Percentiles rank a stretch among this genome's conserved stretches.
Conservation (phyloP, 1,140 invertebrate species). For the Drosophila asahinai region DNA sequence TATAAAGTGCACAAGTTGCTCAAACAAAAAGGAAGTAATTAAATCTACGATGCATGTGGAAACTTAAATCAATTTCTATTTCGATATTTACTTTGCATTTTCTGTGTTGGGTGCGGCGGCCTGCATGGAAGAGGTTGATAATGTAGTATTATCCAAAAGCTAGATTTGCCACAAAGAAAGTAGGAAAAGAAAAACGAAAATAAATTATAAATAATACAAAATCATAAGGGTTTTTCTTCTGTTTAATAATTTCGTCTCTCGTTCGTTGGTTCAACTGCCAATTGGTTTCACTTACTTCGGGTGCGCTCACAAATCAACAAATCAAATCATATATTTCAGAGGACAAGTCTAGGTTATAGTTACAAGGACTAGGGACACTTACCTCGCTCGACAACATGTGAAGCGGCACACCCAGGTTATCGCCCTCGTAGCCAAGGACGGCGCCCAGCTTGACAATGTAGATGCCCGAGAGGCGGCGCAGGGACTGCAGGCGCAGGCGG, state of each 20-base stretch:
- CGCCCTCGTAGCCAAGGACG: conserved; percentile 88
- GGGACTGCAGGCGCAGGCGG: conserved; percentile 90
- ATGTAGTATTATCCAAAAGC: conserved; percentile 87
- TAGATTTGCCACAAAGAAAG: conserved; percentile 85
- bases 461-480: conserved; percentile 90
- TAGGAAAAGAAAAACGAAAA: conserved; percentile 51
- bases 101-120: conserved; percentile 85
- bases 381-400: conserved; percentile 86
- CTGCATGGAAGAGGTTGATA: conserved; percentile 85
- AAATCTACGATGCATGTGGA: conserved; percentile 32
- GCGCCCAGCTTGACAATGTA: conserved; percentile 92
- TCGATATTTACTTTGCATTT: conserved; percentile 87
- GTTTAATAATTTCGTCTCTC: conserved; percentile 20
- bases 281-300: conserved; percentile 74
- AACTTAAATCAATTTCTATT: conserved; percentile 67
- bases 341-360: conserved; percentile 43
- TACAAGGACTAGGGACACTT: conserved; percentile 56
- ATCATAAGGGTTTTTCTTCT: conserved; percentile 19
- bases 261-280: conserved; percentile 38
- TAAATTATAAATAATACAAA: conserved; percentile 42
- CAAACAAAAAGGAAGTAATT: neutral
- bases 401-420: conserved; percentile 85
- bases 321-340: conserved; percentile 46
- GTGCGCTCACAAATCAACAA: conserved; percentile 68
- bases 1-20: conserved; percentile 40